These are phyloP conservation scores for Eristalinus aeneus DNA, from an alignment of 2,888 invertebrate species.

Conservation along the genomic window DNA sequence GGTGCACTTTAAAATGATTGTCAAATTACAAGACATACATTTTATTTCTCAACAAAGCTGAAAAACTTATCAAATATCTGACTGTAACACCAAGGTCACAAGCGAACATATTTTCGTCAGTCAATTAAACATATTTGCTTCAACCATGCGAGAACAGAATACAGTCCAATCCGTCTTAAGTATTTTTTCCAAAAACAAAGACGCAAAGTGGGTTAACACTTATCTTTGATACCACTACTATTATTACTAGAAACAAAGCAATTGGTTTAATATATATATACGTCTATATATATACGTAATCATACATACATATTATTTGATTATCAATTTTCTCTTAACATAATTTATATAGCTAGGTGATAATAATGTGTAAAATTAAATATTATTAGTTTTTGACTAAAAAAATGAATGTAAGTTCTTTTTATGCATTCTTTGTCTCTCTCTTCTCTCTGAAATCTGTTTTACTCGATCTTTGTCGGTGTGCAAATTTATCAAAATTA, in stretches of 20 bases:
- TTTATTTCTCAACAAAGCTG: no score
- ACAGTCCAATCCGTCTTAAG: slow-evolving; percentile 4
- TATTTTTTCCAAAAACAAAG: not conserved
- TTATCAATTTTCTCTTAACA: slow-evolving; percentile 12
- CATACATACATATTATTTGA: not conserved
- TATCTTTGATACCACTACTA: slow-evolving; percentile 33
- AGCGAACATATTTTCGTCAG: no score
- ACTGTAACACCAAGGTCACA: no score
- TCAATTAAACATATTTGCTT: no score
- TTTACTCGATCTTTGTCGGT: not conserved
- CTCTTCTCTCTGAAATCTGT: not conserved
- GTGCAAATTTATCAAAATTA: not conserved
- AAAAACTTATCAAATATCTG: no score
- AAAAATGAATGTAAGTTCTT: not conserved
- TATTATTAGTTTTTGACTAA: not conserved
- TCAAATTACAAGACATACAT: no score
- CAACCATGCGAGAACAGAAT: not conserved
- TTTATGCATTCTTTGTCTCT: not conserved
- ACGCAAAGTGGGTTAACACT: slow-evolving; percentile 15
- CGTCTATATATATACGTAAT: not conserved
- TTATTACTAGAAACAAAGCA: slow-evolving; percentile 41
- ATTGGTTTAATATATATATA: slow-evolving; percentile 16
- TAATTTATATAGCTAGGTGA: slow-evolving; percentile 62
- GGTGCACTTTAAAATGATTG: no score
- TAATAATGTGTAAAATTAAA: slow-evolving; percentile 32